Evolutionary conservation across 2,888 invertebrate species (phyloP).

Genomic region (Harpagoxenus sublaevis): DNA sequence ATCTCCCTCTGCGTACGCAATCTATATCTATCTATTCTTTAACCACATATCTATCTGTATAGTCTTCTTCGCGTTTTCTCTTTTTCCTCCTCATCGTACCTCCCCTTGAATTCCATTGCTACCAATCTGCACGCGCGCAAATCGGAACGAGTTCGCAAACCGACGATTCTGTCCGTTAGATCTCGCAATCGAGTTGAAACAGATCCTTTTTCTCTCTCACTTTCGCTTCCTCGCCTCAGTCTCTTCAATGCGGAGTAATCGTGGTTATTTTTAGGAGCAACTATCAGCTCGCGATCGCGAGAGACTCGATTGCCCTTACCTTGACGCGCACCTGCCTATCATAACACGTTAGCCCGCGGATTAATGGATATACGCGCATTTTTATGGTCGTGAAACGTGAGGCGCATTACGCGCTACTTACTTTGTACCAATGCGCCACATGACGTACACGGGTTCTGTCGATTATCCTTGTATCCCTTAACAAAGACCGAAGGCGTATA

Average conservation of each 20-base stretch:
- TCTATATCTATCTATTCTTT: constrained; percentile 13
- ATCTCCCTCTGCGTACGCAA: background rate
- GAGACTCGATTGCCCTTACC: constrained; percentile 54
- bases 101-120: constrained; percentile 1
- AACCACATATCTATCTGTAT: background rate
- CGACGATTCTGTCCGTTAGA: constrained; percentile 21
- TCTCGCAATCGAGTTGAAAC: constrained; percentile 29
- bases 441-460: constrained; percentile 33
- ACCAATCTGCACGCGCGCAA: constrained; percentile 35
- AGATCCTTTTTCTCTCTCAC: constrained; percentile 10
- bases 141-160: constrained; percentile 49
- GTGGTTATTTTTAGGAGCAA: constrained; percentile 41
- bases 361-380: constrained; percentile 62
- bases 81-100: background rate
- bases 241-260: constrained; percentile 1
- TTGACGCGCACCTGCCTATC: constrained; percentile 66
- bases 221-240: background rate
- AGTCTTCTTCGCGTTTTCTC: background rate
- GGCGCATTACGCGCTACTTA: constrained; percentile 52
- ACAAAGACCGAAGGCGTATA: constrained; percentile 35
- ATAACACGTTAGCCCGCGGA: constrained; percentile 63
- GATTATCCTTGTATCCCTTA: constrained; percentile 45
- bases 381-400: constrained; percentile 58
- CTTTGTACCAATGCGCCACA: constrained; percentile 37
- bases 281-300: constrained; percentile 35